Evolutionary conservation across 1,140 invertebrate genomes (phyloP).

Genomic region (Lineus longissimus): DNA sequence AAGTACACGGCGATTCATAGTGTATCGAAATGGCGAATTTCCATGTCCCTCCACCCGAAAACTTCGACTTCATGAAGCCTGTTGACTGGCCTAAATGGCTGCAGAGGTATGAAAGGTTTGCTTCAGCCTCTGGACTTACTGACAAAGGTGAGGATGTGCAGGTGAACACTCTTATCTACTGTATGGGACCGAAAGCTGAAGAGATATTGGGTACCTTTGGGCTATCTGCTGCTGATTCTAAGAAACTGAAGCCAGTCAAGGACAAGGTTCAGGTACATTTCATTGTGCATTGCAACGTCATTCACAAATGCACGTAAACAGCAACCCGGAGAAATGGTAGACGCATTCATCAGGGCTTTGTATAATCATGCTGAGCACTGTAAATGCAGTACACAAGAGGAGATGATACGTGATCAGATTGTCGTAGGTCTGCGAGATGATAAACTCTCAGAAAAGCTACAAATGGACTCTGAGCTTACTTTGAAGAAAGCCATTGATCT

Average conservation of each 20-base stretch:
- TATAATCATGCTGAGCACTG: slow-evolving; percentile 43
- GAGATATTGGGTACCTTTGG: slow-evolving; percentile 10
- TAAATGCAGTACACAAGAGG: slow-evolving; percentile 39
- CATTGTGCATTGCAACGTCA: slow-evolving; percentile 39
- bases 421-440: slow-evolving; percentile 32
- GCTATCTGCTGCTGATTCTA: not conserved
- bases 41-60: not conserved
- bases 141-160: not conserved
- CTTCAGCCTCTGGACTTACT: not conserved
- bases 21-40: not conserved
- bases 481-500: not conserved
- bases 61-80: not conserved
- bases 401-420: slow-evolving; percentile 46
- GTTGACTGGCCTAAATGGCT: not conserved
- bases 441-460: slow-evolving; percentile 13
- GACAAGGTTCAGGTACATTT: slow-evolving; percentile 41
- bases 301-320: slow-evolving; percentile 44
- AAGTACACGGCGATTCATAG: too few relatives aligned
- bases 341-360: slow-evolving; percentile 45
- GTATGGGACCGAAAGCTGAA: slow-evolving; percentile 13
- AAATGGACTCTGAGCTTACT: slow-evolving; percentile 4
- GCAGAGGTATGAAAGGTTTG: not conserved
- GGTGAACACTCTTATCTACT: slow-evolving; percentile 8
- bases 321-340: slow-evolving; percentile 34
- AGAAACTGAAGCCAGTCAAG: slow-evolving; percentile 15